A percentile compares a stretch with the other conserved stretches of the same genome.
Evolutionary conservation across 1,140 invertebrate genomes (phyloP).

Genomic region (Trachymyrmex cornetzi): DNA sequence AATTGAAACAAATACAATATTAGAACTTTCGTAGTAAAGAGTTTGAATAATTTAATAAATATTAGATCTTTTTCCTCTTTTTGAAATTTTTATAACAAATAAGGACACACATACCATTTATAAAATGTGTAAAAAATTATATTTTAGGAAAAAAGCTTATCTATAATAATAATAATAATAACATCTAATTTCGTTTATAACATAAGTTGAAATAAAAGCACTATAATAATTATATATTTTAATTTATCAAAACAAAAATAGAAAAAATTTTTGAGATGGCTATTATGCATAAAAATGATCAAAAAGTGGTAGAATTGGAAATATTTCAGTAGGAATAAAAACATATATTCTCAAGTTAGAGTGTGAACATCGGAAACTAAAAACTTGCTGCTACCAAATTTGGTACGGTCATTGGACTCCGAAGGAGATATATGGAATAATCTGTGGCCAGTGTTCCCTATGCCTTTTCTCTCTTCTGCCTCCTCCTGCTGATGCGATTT

Average conservation of each 20-base stretch:
- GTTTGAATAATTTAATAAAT: constrained; percentile 7
- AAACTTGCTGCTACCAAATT: constrained; percentile 1
- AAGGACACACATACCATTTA: neutral
- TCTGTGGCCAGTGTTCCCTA: constrained; percentile 79
- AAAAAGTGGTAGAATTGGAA: neutral
- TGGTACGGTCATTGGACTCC: constrained; percentile 63
- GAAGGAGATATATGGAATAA: constrained; percentile 81
- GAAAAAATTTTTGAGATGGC: neutral
- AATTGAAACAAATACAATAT: constrained; percentile 38
- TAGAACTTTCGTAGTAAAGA: neutral
- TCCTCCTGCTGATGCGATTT: constrained; percentile 82
- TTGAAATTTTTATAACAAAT: constrained; percentile 3
- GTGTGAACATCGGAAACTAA: constrained; percentile 16
- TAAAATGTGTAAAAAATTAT: neutral
- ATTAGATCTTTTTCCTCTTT: neutral
- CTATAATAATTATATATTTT: neutral
- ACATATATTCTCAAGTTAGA: constrained; percentile 19
- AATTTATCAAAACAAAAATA: neutral
- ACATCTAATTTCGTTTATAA: neutral
- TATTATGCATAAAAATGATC: neutral
- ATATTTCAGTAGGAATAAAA: neutral
- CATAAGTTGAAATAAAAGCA: no score
- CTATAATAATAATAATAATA: neutral
- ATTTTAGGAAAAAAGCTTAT: neutral
- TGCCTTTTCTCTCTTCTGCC: constrained; percentile 64